Evolutionary conservation across 2,888 invertebrate genomes (phyloP), one percentile per base, ranked within the genome.

Genomic region (Heliconius erato): DNA sequence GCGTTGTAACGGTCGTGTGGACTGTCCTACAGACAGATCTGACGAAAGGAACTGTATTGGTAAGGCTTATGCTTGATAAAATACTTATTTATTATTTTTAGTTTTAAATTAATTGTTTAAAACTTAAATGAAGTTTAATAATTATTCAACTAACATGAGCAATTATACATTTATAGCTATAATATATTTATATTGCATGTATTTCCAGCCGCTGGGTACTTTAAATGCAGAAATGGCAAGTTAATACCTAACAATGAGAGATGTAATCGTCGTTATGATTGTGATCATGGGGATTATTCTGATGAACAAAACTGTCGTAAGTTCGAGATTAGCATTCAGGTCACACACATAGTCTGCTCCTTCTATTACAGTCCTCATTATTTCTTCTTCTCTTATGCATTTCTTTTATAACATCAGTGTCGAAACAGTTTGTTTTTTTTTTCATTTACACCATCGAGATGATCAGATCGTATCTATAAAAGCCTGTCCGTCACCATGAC

Each of bases 301-400:
- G 98, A 98, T 91, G 98, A 98, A 94, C 96, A 96, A 88, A 96
- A 97, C 91, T 98, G 98, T 96, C 97, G 97, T 97, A 97, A 97
- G 97, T 97, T 86, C 83, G 74, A 67, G 72, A 80, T 67, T 35
- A 68, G 76, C 65, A 63, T 77, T 80, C 77, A 78, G 81, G 81
- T 54, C 71, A 78, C 74, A n/a, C n/a, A 72, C 3, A 54, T 54
- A 23, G 54, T 54, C 54, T 54, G 19, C 69, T 77, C 74, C 26
- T 78, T 80, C 74, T 76, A 74, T 81, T 71, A 44, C 69, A 71
- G 26, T 49, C 26, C 72, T 72, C 44, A 16, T 49, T 49, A 44
- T 19, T 72, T 49, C 40, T 44, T 26, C 7, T 72, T 44, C 49
- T 19, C 26, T 28, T 7, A 16, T 1, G 16, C 16, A 63, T 49